phyloP scores from a whole-genome alignment of 1,140 invertebrate species.

The Ips typographus region DNA sequence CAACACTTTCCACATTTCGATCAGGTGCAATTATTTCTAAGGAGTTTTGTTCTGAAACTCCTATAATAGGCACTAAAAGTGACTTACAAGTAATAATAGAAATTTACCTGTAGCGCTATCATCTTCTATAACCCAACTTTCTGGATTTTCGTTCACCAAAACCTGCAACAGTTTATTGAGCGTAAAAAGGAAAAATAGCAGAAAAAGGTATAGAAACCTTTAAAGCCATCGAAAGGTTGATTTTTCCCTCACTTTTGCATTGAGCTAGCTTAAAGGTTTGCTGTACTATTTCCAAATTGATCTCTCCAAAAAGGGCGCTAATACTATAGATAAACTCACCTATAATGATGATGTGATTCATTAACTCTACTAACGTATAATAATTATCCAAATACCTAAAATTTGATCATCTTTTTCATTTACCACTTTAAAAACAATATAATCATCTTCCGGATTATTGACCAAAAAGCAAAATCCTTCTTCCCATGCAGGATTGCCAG shows the following conservation, averaged over 20 bases:
- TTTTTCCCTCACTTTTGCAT: constrained; percentile 72
- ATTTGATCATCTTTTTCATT: constrained; percentile 74
- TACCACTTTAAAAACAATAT: constrained; percentile 73
- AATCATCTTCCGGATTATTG: constrained; percentile 83
- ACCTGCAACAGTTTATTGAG: no score
- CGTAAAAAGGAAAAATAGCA: not conserved
- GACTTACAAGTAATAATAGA: no score
- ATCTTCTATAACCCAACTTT: no score
- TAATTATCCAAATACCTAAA: constrained; percentile 21
- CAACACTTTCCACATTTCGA: no score
- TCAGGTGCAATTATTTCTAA: no score
- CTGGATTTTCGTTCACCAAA: no score
- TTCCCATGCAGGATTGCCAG: constrained; percentile 71
- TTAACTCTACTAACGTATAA: not conserved
- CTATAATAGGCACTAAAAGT: no score
- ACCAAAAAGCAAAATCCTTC: constrained; percentile 89
- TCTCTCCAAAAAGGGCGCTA: constrained; percentile 67
- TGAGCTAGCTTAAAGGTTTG: constrained; percentile 78
- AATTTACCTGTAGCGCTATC: no score
- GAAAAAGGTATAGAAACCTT: constrained; percentile 56
- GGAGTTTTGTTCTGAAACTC: no score
- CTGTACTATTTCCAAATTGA: constrained; percentile 73
- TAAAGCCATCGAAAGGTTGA: constrained; percentile 75
- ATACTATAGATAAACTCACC: constrained; percentile 58
- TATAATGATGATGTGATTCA: constrained; percentile 6